These are phyloP conservation scores for Cheilosia variabilis DNA, from an alignment of 2,888 invertebrate species.

Conservation along the genomic window DNA sequence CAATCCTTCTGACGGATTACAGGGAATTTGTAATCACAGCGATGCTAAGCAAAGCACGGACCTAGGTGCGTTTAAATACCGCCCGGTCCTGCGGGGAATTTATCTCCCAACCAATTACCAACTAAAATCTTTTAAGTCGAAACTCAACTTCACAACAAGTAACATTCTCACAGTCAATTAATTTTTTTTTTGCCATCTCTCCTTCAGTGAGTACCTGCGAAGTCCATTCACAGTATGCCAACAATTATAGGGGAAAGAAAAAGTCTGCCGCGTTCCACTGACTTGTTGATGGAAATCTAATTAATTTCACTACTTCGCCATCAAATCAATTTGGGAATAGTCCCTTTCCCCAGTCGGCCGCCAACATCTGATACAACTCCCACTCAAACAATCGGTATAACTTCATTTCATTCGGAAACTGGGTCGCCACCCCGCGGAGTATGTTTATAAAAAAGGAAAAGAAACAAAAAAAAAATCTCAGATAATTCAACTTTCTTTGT, in stretches of 20 bases:
- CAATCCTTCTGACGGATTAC: not conserved
- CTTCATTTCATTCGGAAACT: slow-evolving; percentile 55
- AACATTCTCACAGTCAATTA: slow-evolving; percentile 18
- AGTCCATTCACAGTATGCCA: slow-evolving; percentile 26
- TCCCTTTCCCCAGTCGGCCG: slow-evolving; percentile 10
- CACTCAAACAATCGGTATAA: slow-evolving; percentile 48
- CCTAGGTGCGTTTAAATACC: too few species aligned
- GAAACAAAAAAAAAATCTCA: slow-evolving; percentile 21
- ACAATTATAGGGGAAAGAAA: not conserved
- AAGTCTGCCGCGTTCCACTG: slow-evolving; percentile 33
- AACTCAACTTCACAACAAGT: slow-evolving; percentile 32
- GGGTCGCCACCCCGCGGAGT: slow-evolving; percentile 66
- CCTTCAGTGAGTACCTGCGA: slow-evolving; percentile 20
- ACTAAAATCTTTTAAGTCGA: slow-evolving; percentile 16
- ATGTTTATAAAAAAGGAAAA: slow-evolving; percentile 37
- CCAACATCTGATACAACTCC: slow-evolving; percentile 37
- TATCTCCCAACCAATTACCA: slow-evolving; percentile 23
- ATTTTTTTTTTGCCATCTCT: not conserved
- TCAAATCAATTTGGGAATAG: slow-evolving; percentile 63
- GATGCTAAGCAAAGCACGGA: too few species aligned
- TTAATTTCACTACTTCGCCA: slow-evolving; percentile 66
- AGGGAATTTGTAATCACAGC: not conserved
- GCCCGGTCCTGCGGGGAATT: not conserved
- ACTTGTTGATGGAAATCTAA: slow-evolving; percentile 65
- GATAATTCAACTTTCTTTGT: slow-evolving; percentile 73